A percentile compares a stretch with the other conserved stretches of the same genome.
Conservation (phyloP, 1,140 invertebrate genomes). For the Diabrotica undecimpunctata region DNA sequence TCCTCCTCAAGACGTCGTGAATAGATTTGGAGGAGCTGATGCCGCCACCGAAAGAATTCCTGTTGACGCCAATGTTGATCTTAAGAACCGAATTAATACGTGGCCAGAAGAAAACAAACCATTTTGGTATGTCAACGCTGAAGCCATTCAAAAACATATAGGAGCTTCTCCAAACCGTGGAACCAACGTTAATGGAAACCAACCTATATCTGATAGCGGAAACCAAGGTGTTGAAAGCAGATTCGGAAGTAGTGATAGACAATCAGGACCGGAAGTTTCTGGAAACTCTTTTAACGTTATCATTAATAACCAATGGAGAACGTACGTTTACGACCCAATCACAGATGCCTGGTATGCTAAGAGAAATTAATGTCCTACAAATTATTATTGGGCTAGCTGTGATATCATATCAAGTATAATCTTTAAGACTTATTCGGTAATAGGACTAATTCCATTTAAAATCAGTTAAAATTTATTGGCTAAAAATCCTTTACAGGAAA, state of each 20-base stretch:
- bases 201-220: too few species aligned
- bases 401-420: too few species aligned
- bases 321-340: slow-evolving; percentile 3
- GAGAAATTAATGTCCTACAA: not conserved
- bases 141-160: slow-evolving; percentile 46
- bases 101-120: slow-evolving; percentile 55
- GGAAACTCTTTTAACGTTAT: slow-evolving; percentile 1
- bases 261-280: not conserved
- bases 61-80: slow-evolving; percentile 47
- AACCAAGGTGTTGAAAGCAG: not conserved
- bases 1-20: too few species aligned
- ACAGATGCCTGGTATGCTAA: not conserved
- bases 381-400: too few species aligned
- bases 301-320: slow-evolving; percentile 1
- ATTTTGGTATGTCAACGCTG: slow-evolving; percentile 57
- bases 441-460: too few species aligned
- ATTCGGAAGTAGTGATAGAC: not conserved
- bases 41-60: slow-evolving; percentile 32
- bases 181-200: not conserved
- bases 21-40: slow-evolving; percentile 23
- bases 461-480: too few species aligned
- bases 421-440: too few species aligned
- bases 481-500: too few species aligned
- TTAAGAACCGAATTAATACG: slow-evolving; percentile 50
- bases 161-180: slow-evolving; percentile 10